Evolutionary conservation across 2,113 vertebrate species (phyloP).

Genomic region (Pristiophorus japonicus): DNA sequence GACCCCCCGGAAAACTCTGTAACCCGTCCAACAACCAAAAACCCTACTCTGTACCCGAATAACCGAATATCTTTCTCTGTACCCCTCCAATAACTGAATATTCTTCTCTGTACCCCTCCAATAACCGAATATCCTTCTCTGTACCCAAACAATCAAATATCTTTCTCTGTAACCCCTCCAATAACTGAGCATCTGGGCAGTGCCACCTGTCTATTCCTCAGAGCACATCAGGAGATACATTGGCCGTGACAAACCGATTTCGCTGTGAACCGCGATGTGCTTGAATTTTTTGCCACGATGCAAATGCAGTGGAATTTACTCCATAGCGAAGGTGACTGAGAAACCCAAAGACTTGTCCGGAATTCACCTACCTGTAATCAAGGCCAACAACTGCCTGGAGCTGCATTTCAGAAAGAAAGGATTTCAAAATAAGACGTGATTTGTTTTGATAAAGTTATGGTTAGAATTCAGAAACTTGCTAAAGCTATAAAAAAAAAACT

Average conservation of each 20-base stretch:
- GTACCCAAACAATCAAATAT: neutral
- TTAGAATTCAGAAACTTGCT: neutral
- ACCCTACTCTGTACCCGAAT: too few species aligned
- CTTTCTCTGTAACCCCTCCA: neutral
- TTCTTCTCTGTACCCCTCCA: too few species aligned
- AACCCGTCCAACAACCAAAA: too few species aligned
- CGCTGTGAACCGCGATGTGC: neutral
- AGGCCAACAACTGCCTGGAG: neutral
- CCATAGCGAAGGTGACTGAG: neutral
- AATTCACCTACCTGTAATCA: neutral
- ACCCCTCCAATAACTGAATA: too few species aligned
- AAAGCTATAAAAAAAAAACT: neutral
- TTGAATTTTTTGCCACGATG: neutral
- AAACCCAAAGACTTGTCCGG: neutral
- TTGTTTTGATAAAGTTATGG: neutral
- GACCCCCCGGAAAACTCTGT: too few species aligned
- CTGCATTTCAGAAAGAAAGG: neutral
- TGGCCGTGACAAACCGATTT: too few species aligned
- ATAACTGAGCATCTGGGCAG: neutral
- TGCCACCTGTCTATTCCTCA: neutral
- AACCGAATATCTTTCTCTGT: too few species aligned
- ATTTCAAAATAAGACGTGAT: neutral
- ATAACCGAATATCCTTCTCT: neutral
- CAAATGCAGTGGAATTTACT: neutral
- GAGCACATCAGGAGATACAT: neutral